Conservation (phyloP, 1,140 invertebrate genomes). For the Aphelinus atriplicis region DNA sequence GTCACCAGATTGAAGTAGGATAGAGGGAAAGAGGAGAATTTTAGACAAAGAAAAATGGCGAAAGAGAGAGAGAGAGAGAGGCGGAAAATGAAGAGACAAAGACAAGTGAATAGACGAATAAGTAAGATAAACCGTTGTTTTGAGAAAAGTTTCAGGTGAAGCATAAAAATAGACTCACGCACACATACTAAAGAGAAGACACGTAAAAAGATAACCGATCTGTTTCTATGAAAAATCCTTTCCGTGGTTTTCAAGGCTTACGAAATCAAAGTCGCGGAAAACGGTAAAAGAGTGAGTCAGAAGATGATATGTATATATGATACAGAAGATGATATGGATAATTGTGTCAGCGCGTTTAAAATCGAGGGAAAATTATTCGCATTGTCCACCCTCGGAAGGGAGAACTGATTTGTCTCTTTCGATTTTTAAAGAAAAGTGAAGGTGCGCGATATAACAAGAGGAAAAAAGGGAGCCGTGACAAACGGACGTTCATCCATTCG, state of each 20-base stretch:
- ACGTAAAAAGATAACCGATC: neutral
- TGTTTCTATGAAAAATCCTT: no score
- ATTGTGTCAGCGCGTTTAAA: no score
- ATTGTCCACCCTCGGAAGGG: no score
- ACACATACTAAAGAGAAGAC: neutral
- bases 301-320: no score
- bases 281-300: no score
- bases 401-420: no score
- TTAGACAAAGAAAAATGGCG: constrained; percentile 2
- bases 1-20: no score
- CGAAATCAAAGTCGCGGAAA: no score
- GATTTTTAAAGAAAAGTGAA: no score
- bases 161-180: constrained; percentile 23
- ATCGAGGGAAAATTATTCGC: no score
- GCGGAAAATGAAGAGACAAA: neutral
- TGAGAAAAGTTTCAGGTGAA: constrained; percentile 8
- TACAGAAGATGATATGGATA: no score
- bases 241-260: no score
- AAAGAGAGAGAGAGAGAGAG: neutral
- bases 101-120: neutral
- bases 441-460: neutral
- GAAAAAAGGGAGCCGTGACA: neutral
- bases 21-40: neutral
- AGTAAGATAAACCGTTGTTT: constrained; percentile 18
- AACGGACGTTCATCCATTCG: constrained; percentile 11